phyloP scores from a whole-genome alignment of 2,797 vertebrate genomes.

The Diplodus puntazzo region DNA sequence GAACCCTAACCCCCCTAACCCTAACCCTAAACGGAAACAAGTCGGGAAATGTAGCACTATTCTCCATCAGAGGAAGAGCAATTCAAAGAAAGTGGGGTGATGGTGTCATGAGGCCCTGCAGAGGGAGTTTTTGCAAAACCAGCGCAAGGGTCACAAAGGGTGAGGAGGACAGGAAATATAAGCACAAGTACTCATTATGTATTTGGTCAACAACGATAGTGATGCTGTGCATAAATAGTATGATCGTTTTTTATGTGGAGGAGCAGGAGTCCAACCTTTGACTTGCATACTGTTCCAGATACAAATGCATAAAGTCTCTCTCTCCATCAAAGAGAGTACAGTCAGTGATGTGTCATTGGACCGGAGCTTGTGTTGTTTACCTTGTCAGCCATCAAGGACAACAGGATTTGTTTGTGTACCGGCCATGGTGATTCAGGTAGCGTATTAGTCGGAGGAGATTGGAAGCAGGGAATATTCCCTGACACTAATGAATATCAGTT shows the following conservation, averaged over 20 bases:
- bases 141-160: not conserved
- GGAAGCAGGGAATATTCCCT: constrained; percentile 81
- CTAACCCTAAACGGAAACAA: not conserved
- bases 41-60: not conserved
- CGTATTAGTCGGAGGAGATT: constrained; percentile 69
- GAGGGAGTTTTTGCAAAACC: not conserved
- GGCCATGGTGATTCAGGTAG: constrained; percentile 69
- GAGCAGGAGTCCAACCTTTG: not conserved
- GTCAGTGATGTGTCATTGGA: constrained; percentile 31
- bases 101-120: not conserved
- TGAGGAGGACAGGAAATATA: constrained; percentile 3
- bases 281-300: not conserved
- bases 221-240: not conserved
- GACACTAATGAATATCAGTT: constrained; percentile 86
- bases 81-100: not conserved
- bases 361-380: constrained; percentile 55
- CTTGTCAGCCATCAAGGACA: constrained; percentile 66
- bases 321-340: not conserved
- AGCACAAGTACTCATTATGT: not conserved
- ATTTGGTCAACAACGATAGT: not conserved
- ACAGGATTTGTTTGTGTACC: constrained; percentile 69
- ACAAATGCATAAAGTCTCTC: not conserved
- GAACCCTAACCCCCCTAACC: too few species aligned
- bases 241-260: not conserved
- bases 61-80: not conserved